Evolutionary conservation across 2,888 invertebrate species (phyloP).

Genomic region (Brenthis daphne): DNA sequence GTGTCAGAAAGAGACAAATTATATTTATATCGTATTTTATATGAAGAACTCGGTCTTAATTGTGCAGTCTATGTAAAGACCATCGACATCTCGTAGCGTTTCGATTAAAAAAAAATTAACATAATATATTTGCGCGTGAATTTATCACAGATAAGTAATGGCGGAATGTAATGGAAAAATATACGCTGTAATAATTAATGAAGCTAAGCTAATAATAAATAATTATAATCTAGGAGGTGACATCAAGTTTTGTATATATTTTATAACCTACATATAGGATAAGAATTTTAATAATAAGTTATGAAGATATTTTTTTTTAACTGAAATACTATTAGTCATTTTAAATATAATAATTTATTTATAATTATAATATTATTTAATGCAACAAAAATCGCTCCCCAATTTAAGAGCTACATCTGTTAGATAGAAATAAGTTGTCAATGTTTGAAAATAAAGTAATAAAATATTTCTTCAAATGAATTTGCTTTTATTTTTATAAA

Average conservation of each 20-base stretch:
- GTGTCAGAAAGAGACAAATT: too few species aligned
- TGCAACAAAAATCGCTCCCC: neutral
- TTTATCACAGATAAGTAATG: neutral
- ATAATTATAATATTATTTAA: neutral
- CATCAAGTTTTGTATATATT: slow-evolving; percentile 30
- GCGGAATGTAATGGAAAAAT: slow-evolving; percentile 7
- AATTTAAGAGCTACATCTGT: slow-evolving; percentile 30
- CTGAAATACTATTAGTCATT: too few species aligned
- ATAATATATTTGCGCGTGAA: neutral
- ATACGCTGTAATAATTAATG: slow-evolving; percentile 14
- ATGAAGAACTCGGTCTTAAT: neutral
- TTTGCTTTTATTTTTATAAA: slow-evolving; percentile 11
- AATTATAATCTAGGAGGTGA: slow-evolving; percentile 35
- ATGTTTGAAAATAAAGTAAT: slow-evolving; percentile 29
- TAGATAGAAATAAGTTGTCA: slow-evolving; percentile 19
- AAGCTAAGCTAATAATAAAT: slow-evolving; percentile 21
- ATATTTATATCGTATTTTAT: neutral
- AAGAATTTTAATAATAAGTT: neutral
- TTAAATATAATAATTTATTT: neutral
- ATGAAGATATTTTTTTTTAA: neutral
- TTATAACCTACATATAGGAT: slow-evolving; percentile 11
- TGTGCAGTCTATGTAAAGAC: neutral
- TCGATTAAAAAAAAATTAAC: neutral
- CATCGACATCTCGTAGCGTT: slow-evolving; percentile 15
- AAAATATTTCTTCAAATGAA: slow-evolving; percentile 16